Base-by-base conservation (phyloP, 1,140 invertebrate genomes). In the Argopecten irradians region DNA sequence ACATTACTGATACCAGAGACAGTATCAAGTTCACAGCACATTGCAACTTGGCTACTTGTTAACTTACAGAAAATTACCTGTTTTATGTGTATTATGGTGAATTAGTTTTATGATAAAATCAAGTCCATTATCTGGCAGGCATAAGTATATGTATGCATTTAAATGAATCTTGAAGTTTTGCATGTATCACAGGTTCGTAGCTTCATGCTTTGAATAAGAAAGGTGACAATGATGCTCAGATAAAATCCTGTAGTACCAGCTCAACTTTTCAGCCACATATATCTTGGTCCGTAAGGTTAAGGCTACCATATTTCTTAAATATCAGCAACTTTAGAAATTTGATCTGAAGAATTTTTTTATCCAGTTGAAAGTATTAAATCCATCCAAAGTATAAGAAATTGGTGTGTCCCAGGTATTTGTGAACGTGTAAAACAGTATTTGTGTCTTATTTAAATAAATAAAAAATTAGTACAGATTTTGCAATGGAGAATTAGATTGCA, bases 1-100 rank as follows among this genome's bases (percentile, higher is more conserved):
- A n/a, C 1, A 71, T 11, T 1, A 8, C 55, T n/a, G 22, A n/a
- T 71, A n/a, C 55, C 28, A 5, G n/a, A n/a, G 22, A 71, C 28
- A n/a, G 55, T 71, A 5, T 71, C 55, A n/a, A n/a, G 55, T 71
- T 71, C 55, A n/a, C n/a, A 71, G 13, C 55, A 71, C 55, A 71
- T 71, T n/a, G n/a, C n/a, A n/a, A n/a, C n/a, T n/a, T 71, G 28
- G n/a, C 55, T 71, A 71, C 55, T n/a, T 71, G 55, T 71, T 71
- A 3, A 71, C 22, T 28, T 8, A 71, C 55, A 71, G n/a, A n/a
- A 22, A 28, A 71, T 71, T 71, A 71, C 22, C 55, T 71, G 55
- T 71, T n/a, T 22, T n/a, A 71, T 71, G 55, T 71, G 5, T 71
- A 71, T 11, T n/a, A 71, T n/a, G n/a, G n/a, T n/a, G n/a, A 14